A percentile compares a stretch with the other conserved stretches of the same genome.
Evolutionary conservation across 2,797 vertebrate species (phyloP).

Genomic region (Sibirionetta formosa): DNA sequence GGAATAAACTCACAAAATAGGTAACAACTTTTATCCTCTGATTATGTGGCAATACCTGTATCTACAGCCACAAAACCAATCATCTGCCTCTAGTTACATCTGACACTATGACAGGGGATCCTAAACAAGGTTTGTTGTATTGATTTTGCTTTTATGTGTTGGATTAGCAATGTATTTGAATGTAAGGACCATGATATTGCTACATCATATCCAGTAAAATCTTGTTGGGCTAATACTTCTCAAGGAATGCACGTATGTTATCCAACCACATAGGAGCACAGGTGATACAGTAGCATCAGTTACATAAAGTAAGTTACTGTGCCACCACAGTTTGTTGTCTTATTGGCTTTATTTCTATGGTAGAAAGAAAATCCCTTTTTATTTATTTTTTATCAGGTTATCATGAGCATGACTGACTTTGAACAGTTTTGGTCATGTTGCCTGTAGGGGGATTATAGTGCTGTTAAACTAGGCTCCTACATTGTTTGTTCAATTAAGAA

Average conservation of each 20-base stretch:
- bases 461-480: not conserved
- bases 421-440: not conserved
- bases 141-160: not conserved
- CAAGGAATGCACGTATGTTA: not conserved
- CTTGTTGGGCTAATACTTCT: not conserved
- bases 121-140: not conserved
- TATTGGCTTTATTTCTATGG: not conserved
- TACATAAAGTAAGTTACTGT: not conserved
- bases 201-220: not conserved
- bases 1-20: conserved; percentile 4
- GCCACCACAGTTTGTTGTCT: not conserved
- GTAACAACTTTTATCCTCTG: not conserved
- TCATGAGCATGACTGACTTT: not conserved
- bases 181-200: not conserved
- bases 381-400: not conserved
- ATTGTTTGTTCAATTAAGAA: not conserved
- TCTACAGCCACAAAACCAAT: not conserved
- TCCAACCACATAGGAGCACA: not conserved
- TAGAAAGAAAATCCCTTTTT: not conserved
- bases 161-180: not conserved
- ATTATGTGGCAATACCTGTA: not conserved
- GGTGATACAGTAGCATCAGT: not conserved
- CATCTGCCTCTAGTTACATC: not conserved
- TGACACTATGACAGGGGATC: not conserved
- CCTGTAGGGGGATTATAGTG: not conserved